phyloP scores from a whole-genome alignment of 2,113 vertebrate species.

The Uria aalge region DNA sequence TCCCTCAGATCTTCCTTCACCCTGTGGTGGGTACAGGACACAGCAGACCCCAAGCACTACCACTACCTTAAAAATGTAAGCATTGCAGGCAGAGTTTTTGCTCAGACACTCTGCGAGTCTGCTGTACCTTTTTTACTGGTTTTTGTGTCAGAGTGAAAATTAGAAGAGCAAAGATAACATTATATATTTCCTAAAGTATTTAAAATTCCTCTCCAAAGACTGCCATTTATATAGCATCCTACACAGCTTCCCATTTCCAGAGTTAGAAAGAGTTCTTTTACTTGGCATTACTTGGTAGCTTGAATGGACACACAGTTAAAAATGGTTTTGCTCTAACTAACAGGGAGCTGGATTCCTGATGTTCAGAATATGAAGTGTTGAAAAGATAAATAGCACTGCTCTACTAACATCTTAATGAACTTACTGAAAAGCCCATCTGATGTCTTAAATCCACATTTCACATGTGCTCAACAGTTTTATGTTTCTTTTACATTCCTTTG shows the following conservation, averaged over 20 bases:
- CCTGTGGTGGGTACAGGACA: accelerated
- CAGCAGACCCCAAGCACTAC: not conserved
- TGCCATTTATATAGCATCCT: not conserved
- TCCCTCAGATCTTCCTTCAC: not conserved
- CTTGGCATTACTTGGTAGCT: not conserved
- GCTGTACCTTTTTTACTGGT: not conserved
- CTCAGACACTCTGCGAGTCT: not conserved
- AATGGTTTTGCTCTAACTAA: not conserved
- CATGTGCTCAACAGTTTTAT: not conserved
- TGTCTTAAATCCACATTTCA: not conserved
- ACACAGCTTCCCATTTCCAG: not conserved
- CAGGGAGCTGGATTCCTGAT: not conserved
- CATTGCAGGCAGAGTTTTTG: not conserved
- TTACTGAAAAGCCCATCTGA: not conserved
- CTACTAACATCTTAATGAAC: not conserved
- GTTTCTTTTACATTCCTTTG: not conserved
- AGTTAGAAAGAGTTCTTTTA: not conserved
- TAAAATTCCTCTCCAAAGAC: not conserved
- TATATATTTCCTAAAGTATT: not conserved
- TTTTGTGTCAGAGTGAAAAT: not conserved
- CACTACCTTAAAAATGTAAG: not conserved
- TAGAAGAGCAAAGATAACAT: not conserved
- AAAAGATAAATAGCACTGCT: slow-evolving; percentile 6
- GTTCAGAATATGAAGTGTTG: not conserved
- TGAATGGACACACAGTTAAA: not conserved